These are phyloP conservation scores for Carollia perspicillata DNA, from an alignment of 2,113 vertebrate species.

Conservation along the genomic window DNA sequence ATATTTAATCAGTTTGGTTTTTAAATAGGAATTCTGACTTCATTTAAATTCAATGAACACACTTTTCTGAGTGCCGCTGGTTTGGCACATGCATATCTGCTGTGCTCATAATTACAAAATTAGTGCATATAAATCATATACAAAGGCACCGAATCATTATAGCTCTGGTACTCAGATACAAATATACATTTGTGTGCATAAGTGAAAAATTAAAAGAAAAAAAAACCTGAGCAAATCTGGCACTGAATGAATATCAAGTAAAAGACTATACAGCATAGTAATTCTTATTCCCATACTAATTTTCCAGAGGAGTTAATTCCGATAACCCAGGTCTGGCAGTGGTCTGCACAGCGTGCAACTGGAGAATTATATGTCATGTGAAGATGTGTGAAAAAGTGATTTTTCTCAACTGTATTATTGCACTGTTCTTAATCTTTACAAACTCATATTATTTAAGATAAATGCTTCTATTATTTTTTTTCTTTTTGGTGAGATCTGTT, in stretches of 20 bases:
- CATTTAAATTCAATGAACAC: conserved; percentile 48
- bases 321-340: conserved; percentile 46
- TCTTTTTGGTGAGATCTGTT: conserved; percentile 35
- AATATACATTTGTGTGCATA: conserved; percentile 39
- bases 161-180: background rate
- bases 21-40: conserved; percentile 56
- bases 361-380: conserved; percentile 41
- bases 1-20: conserved; percentile 15
- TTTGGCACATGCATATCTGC: conserved; percentile 10
- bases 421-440: conserved; percentile 54
- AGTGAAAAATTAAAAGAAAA: conserved; percentile 26
- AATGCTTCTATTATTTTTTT: conserved; percentile 39
- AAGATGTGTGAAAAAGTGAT: conserved; percentile 45
- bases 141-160: conserved; percentile 31
- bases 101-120: conserved; percentile 55
- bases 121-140: conserved; percentile 29
- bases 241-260: conserved; percentile 43
- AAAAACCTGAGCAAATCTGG: conserved; percentile 54
- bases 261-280: background rate
- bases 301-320: conserved; percentile 66
- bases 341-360: background rate
- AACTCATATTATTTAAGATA: conserved; percentile 28
- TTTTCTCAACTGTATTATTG: background rate
- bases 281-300: conserved; percentile 61
- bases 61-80: conserved; percentile 27